Base-by-base conservation (phyloP, 2,113 vertebrate genomes). In the Ictalurus punctatus region DNA sequence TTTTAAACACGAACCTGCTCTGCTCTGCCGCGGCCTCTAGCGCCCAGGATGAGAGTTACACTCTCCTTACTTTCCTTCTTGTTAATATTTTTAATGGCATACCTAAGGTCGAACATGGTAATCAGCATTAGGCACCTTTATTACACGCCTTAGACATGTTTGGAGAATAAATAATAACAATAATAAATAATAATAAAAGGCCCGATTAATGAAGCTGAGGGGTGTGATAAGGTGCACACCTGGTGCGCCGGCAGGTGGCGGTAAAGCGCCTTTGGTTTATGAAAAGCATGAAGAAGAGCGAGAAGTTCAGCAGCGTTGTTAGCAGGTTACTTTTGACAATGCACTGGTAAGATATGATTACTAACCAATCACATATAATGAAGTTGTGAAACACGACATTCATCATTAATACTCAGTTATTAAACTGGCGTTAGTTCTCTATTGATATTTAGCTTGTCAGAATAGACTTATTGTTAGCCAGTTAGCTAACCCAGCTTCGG, bases 251-350 rank as follows among this genome's bases (percentile, higher is more conserved):
- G 80, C 40, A 88, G 87, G 67, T 71, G 86, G 79, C 79, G 56
- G 25, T 84, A 44, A 52, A 17, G 34, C 2, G 52, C 6, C 4
- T 81, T 4, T 10, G 56, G 3, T 56, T 30, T n/a, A 12, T 2
- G 4, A 27, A 52, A 59, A 8, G 25, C 12, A 40, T 23, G 61
- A 82, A 61, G 56, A 87, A 89, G 25, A 71, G 73, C 58, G 56
- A 69, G 73, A 87, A 74, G 59, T 85, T 73, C 52, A 67, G 90
- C 78, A 78, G 79, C 82, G 86, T 34, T 58, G 73, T 74, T 19
- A 78, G 87, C 89, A 58, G 83, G 27, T 54, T 65, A 83, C 63
- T 85, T 82, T 87, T 91, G 82, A 91, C 85, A 87, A 87, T 91
- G 90, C 67, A 65, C 67, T 54, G 90, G 90, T 91, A 87, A 91